Percentiles rank a stretch among this genome's conserved stretches.
Evolutionary conservation across 1,140 invertebrate genomes (phyloP).

Genomic region (Lepidurus arcticus): DNA sequence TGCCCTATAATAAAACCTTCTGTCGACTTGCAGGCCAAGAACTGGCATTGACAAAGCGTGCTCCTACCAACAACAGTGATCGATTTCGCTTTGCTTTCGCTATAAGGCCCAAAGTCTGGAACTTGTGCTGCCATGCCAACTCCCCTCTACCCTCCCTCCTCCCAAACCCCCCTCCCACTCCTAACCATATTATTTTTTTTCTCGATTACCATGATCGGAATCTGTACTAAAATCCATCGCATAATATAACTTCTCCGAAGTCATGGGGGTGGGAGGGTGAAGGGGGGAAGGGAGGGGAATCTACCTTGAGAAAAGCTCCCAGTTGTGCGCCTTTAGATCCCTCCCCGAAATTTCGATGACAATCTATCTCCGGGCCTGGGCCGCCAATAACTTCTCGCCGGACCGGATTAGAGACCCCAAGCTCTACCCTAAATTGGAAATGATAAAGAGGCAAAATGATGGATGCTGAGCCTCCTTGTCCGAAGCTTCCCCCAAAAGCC

Average conservation of each 20-base stretch:
- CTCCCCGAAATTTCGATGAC: not conserved
- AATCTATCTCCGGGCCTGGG: not conserved
- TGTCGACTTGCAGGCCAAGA: slow-evolving; percentile 20
- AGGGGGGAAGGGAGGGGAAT: no score
- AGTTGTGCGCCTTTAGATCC: not conserved
- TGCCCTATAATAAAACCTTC: slow-evolving; percentile 22
- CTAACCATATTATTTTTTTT: slow-evolving; percentile 7
- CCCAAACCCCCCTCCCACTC: not conserved
- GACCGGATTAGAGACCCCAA: slow-evolving; percentile 12
- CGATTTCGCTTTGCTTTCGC: slow-evolving; percentile 4
- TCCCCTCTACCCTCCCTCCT: not conserved
- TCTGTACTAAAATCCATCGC: not conserved
- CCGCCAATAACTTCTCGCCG: slow-evolving; percentile 20
- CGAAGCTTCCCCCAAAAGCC: not conserved
- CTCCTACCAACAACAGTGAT: slow-evolving; percentile 21
- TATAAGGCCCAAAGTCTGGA: slow-evolving; percentile 25
- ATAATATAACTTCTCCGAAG: not conserved
- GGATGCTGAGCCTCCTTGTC: slow-evolving; percentile 8
- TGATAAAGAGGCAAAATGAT: slow-evolving; percentile 22
- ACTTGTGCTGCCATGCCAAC: slow-evolving; percentile 12
- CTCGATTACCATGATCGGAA: not conserved
- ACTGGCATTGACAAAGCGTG: slow-evolving; percentile 15
- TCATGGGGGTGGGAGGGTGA: no score
- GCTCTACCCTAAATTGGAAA: slow-evolving; percentile 21
- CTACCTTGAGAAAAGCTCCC: no score